These are phyloP conservation scores for Eilema depressum DNA, from an alignment of 2,888 invertebrate genomes.

Conservation along the genomic window DNA sequence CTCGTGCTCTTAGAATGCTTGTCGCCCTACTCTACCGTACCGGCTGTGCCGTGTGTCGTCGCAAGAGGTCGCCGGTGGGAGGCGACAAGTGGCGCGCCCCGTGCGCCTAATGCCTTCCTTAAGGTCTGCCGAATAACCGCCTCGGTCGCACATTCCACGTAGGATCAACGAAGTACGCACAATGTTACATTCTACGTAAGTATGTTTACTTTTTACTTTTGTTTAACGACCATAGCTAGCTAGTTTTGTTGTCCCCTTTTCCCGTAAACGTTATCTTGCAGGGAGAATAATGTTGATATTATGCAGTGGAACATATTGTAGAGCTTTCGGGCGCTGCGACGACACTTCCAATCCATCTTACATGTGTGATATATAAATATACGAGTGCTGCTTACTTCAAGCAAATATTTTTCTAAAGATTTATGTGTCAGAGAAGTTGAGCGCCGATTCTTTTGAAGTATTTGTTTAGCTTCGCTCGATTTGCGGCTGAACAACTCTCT, in stretches of 20 bases:
- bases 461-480: not conserved
- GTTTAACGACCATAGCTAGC: not conserved
- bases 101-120: constrained; percentile 4
- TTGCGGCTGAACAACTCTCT: not conserved
- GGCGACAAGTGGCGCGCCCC: not conserved
- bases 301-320: not conserved
- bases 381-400: not conserved
- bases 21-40: not conserved
- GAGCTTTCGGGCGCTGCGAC: not conserved
- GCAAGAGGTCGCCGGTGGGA: not conserved
- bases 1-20: not conserved
- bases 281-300: not conserved
- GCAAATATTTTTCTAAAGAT: not conserved
- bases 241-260: not conserved
- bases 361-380: not conserved
- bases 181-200: not conserved
- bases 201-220: not conserved
- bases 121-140: not conserved
- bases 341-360: not conserved
- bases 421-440: not conserved
- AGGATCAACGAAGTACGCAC: not conserved
- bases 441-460: not conserved
- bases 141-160: not conserved
- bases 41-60: not conserved
- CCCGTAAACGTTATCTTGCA: not conserved